Conservation (phyloP, 2,113 vertebrate genomes). For the Ondatra zibethicus region DNA sequence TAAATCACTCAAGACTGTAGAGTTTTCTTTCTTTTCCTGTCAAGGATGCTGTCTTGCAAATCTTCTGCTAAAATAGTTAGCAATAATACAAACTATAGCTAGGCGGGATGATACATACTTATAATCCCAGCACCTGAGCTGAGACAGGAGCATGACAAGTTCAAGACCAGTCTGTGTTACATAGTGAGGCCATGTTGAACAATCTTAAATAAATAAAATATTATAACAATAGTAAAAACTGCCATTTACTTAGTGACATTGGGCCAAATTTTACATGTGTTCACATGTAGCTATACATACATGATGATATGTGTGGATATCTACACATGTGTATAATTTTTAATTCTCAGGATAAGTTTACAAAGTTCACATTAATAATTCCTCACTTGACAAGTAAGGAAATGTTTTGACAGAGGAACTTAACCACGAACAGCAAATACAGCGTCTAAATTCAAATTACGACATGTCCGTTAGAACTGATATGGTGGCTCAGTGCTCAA, state of each 20-base stretch:
- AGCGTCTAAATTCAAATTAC: background rate
- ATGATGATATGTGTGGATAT: background rate
- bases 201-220: background rate
- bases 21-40: background rate
- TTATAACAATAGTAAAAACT: background rate
- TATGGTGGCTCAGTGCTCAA: background rate
- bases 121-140: background rate
- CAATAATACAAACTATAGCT: background rate
- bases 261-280: background rate
- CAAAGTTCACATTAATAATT: background rate
- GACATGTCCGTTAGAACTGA: background rate
- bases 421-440: background rate
- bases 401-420: background rate
- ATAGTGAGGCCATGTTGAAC: background rate
- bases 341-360: background rate
- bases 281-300: background rate
- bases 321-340: background rate
- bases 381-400: background rate
- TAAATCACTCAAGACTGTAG: background rate
- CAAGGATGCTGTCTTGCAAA: conserved; percentile 24
- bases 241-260: background rate
- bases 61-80: background rate
- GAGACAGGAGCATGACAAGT: background rate
- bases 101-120: background rate
- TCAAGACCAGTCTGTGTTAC: background rate